A percentile compares a stretch with the other conserved stretches of the same genome.
phyloP scores from a whole-genome alignment of 2,113 vertebrate species.

The Ahaetulla prasina region DNA sequence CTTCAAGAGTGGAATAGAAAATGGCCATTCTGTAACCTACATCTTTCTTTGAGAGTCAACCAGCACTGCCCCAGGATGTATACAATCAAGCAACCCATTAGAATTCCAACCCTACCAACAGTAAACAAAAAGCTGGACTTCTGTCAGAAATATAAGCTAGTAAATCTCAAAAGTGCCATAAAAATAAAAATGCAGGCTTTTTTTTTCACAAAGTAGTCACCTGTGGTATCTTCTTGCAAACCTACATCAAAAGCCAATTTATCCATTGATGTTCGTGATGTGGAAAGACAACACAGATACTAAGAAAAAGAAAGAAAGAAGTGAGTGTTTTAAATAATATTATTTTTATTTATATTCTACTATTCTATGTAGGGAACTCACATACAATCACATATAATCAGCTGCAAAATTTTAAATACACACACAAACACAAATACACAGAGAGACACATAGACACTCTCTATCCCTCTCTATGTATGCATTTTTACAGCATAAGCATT shows the following conservation, averaged over 20 bases:
- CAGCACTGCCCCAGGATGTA: not conserved
- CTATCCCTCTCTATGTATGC: not conserved
- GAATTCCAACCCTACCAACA: not conserved
- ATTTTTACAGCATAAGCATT: not conserved
- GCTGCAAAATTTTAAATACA: not conserved
- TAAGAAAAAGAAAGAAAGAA: constrained; percentile 52
- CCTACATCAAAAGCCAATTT: constrained; percentile 96
- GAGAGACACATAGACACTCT: not conserved
- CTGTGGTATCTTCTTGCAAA: constrained; percentile 91
- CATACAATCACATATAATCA: not conserved
- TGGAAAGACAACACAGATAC: constrained; percentile 93
- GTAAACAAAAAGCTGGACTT: not conserved
- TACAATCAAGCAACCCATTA: not conserved
- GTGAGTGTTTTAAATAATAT: not conserved
- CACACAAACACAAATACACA: not conserved
- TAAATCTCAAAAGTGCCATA: not conserved
- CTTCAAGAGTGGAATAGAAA: not conserved
- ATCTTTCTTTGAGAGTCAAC: not conserved
- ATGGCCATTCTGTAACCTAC: not conserved
- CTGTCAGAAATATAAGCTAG: not conserved
- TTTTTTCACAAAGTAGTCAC: constrained; percentile 51
- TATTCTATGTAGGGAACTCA: not conserved
- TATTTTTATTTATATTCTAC: not conserved
- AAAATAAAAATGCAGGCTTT: not conserved
- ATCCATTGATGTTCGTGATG: constrained; percentile 92